These are phyloP conservation scores for Heterotis niloticus DNA, from an alignment of 2,113 vertebrate genomes.

Conservation along the genomic window DNA sequence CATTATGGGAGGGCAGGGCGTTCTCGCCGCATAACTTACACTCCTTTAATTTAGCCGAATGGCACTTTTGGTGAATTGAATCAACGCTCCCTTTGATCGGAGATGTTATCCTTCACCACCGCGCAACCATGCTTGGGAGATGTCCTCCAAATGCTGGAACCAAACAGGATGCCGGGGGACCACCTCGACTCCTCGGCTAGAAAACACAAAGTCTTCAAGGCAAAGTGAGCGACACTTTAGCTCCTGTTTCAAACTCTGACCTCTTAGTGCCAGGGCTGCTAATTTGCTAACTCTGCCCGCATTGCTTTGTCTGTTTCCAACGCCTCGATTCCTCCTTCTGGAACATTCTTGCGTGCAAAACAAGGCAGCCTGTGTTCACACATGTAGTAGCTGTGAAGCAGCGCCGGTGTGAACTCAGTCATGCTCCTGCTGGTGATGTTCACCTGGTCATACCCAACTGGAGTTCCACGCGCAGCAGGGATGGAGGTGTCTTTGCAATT, in stretches of 20 bases:
- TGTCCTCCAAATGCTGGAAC: no score
- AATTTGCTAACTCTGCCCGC: background rate
- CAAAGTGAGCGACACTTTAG: background rate
- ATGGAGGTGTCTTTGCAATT: background rate
- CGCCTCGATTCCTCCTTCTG: background rate
- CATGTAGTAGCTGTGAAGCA: background rate
- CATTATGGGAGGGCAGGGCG: no score
- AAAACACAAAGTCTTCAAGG: background rate
- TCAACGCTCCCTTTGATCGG: no score
- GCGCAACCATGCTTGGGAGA: no score
- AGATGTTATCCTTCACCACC: no score
- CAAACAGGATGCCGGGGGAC: no score
- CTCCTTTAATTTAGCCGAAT: no score
- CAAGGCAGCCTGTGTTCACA: background rate
- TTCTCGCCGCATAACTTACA: no score
- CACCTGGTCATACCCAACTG: background rate
- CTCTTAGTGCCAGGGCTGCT: background rate
- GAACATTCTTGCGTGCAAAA: background rate
- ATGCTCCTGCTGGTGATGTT: background rate
- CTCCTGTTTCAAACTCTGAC: background rate
- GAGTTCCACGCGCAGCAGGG: background rate
- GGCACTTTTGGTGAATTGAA: no score
- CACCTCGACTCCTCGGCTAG: background rate
- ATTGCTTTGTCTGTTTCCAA: background rate
- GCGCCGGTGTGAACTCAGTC: no score